Conservation (phyloP, 2,797 vertebrate genomes). For the Gambelia wislizenii region DNA sequence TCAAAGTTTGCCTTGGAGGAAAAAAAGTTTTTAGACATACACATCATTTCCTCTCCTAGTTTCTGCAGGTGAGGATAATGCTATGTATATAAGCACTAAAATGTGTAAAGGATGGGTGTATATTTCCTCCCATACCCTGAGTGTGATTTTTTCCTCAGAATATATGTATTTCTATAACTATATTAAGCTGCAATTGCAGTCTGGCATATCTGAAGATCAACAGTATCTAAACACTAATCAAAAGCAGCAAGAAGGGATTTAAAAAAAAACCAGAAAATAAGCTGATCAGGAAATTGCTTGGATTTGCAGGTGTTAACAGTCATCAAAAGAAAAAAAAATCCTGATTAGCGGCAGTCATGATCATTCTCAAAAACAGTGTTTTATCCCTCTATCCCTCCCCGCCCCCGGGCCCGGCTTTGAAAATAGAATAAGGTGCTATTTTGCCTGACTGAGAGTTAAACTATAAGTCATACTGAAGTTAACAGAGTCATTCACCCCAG, state of each 20-base stretch:
- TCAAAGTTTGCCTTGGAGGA: constrained; percentile 22
- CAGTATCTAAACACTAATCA: constrained; percentile 26
- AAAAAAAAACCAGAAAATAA: constrained; percentile 23
- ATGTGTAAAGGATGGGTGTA: not conserved
- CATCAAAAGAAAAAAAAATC: not conserved
- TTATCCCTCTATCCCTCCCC: not conserved
- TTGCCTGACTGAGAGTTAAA: constrained; percentile 18
- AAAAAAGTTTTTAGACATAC: not conserved
- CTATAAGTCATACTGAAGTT: not conserved
- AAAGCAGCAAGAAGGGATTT: constrained; percentile 22
- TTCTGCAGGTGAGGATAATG: constrained; percentile 46
- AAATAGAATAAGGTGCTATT: not conserved
- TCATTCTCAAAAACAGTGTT: not conserved
- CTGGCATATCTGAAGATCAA: constrained; percentile 11
- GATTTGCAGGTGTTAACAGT: constrained; percentile 31
- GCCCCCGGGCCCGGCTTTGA: no score
- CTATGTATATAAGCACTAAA: constrained; percentile 45
- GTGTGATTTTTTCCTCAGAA: not conserved
- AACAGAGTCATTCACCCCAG: not conserved
- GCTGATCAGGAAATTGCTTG: constrained; percentile 15
- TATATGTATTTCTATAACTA: constrained; percentile 23
- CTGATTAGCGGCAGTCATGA: constrained; percentile 31
- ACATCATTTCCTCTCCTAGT: constrained; percentile 30
- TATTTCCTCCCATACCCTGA: not conserved
- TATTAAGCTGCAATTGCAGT: constrained; percentile 10